Evolutionary conservation across 2,797 vertebrate genomes (phyloP).

Genomic region (Lacerta bilineata): DNA sequence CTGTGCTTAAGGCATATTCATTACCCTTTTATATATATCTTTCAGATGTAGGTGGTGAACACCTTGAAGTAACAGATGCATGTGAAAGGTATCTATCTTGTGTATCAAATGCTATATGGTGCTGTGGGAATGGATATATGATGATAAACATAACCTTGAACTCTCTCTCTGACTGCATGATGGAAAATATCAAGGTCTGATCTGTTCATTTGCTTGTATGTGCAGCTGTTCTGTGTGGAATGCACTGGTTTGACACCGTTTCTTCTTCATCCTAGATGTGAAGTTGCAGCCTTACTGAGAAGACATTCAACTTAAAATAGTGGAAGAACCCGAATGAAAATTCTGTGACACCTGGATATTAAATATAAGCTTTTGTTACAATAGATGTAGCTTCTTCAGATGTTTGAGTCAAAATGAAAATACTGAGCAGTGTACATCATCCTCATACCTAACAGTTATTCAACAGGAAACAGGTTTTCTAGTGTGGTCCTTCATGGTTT

Average conservation of each 20-base stretch:
- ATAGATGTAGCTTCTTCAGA: no score
- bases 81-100: slow-evolving; percentile 3
- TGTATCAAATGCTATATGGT: neutral
- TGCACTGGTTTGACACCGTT: neutral
- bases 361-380: no score
- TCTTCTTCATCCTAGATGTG: slow-evolving; percentile 33
- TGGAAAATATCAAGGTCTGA: slow-evolving; percentile 80
- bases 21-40: accelerated
- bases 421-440: no score
- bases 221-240: neutral
- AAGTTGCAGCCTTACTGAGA: no score
- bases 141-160: slow-evolving; percentile 83
- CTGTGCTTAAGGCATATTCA: slow-evolving; percentile 72
- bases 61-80: neutral
- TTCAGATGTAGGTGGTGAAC: slow-evolving; percentile 46
- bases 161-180: slow-evolving; percentile 86
- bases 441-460: no score
- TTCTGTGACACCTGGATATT: no score
- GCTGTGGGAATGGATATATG: slow-evolving; percentile 72
- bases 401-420: no score
- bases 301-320: no score
- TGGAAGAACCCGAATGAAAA: no score
- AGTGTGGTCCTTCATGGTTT: no score
- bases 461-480: no score
- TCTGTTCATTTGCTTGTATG: slow-evolving; percentile 50